Conservation (phyloP, 2,113 vertebrate species). For the Falco punctatus region DNA sequence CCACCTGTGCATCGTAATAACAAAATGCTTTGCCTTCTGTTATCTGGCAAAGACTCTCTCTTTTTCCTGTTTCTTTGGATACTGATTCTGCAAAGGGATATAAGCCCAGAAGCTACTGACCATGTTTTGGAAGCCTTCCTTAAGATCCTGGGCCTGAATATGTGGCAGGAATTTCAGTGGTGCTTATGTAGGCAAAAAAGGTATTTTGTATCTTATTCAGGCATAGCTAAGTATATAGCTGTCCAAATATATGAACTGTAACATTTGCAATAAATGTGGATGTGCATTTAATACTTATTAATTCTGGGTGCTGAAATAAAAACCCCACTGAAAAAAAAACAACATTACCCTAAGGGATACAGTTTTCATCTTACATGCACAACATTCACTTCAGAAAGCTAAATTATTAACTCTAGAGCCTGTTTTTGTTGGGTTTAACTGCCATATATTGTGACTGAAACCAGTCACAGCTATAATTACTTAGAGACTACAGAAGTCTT, state of each 20-base stretch:
- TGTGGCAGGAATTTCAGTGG: background rate
- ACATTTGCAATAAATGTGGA: background rate
- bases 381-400: background rate
- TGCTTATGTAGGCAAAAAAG: constrained; percentile 23
- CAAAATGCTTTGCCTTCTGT: background rate
- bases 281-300: background rate
- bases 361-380: background rate
- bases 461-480: background rate
- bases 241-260: background rate
- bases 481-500: background rate
- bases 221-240: background rate
- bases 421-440: background rate
- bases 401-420: background rate
- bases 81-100: background rate
- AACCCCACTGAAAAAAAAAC: background rate
- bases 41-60: background rate
- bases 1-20: background rate
- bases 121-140: background rate
- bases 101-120: constrained; percentile 11
- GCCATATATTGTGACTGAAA: background rate
- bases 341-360: background rate
- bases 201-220: background rate
- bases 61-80: background rate
- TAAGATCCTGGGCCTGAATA: background rate
- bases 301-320: background rate